Evolutionary conservation across 1,140 invertebrate species (phyloP).

Genomic region (Octopus bimaculoides): DNA sequence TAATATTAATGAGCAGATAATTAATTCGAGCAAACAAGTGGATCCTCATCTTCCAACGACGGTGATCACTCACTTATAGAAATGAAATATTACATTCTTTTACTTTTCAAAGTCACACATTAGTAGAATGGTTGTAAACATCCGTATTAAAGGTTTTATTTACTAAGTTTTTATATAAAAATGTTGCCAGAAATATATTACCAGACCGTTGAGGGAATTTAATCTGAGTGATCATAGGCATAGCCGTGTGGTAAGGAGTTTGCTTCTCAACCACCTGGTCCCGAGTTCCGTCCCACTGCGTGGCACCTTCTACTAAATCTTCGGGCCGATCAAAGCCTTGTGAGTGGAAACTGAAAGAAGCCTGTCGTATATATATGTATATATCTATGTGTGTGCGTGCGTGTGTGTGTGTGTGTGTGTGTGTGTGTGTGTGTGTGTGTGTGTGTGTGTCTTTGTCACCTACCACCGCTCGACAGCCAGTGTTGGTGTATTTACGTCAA

Average conservation of each 20-base stretch:
- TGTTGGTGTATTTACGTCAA: too few relatives aligned
- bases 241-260: background rate
- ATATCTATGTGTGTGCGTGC: background rate
- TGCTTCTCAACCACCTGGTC: background rate
- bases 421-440: constrained; percentile 12
- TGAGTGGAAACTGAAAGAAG: background rate
- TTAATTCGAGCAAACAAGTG: too few relatives aligned
- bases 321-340: background rate
- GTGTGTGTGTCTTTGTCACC: background rate
- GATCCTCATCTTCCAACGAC: too few relatives aligned
- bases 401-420: constrained; percentile 14
- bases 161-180: too few relatives aligned
- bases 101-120: too few relatives aligned
- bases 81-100: too few relatives aligned
- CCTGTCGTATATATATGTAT: background rate
- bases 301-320: background rate
- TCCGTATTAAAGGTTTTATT: too few relatives aligned
- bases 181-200: background rate
- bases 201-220: background rate
- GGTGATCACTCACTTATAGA: too few relatives aligned
- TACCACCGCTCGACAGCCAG: too few relatives aligned
- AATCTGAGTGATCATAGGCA: background rate
- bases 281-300: background rate
- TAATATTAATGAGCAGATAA: too few relatives aligned
- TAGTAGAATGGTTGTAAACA: too few relatives aligned